Percentiles rank a stretch among this genome's conserved stretches.
phyloP scores from a whole-genome alignment of 2,888 invertebrate species.

The Psococerastis gibbosa region DNA sequence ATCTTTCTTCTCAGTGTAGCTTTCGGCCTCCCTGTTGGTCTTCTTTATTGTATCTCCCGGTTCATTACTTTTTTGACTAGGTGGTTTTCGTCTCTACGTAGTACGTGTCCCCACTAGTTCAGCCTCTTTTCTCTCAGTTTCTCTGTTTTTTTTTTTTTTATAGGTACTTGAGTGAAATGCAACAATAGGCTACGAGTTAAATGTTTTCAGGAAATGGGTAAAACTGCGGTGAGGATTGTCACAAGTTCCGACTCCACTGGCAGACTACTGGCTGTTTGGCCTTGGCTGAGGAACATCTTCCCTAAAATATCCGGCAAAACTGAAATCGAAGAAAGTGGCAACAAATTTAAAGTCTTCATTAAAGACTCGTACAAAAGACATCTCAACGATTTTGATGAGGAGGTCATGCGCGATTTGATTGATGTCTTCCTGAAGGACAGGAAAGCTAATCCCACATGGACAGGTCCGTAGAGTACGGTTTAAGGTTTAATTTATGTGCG shows the following conservation, averaged over 20 bases:
- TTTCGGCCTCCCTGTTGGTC: no score
- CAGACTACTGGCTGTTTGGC: constrained; percentile 33
- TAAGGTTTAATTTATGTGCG: not conserved
- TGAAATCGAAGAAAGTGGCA: constrained; percentile 29
- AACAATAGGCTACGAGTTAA: no score
- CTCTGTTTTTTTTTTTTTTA: no score
- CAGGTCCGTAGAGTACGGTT: constrained; percentile 2
- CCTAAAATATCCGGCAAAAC: constrained; percentile 37
- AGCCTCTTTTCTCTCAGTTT: no score
- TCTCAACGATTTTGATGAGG: constrained; percentile 26
- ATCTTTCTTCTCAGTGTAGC: no score
- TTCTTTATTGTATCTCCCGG: no score
- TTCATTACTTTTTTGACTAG: no score
- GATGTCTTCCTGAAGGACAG: constrained; percentile 40
- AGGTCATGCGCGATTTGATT: constrained; percentile 36
- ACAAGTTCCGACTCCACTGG: constrained; percentile 37
- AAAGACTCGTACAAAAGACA: constrained; percentile 30
- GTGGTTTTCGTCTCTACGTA: no score
- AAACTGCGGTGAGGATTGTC: constrained; percentile 32
- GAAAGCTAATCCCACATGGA: constrained; percentile 19
- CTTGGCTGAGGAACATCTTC: constrained; percentile 39
- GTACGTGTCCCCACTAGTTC: no score
- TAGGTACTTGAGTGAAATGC: no score
- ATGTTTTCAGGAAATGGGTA: constrained; percentile 1
- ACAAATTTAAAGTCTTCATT: constrained; percentile 31